These are phyloP conservation scores for Micrasema longulum DNA, from an alignment of 1,140 invertebrate species.

Conservation along the genomic window DNA sequence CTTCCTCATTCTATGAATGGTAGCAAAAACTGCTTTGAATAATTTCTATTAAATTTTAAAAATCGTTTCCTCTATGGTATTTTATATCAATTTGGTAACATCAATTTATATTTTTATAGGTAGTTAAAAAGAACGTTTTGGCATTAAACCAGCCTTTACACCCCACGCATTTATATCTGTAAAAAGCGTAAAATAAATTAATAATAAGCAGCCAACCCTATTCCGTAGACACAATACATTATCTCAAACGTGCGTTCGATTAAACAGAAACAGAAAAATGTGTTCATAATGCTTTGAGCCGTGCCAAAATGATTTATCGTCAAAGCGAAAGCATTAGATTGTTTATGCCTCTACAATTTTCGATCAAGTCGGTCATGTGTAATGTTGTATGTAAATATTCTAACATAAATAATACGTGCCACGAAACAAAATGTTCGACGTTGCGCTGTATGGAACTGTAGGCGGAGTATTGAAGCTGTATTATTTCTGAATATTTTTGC, in stretches of 20 bases:
- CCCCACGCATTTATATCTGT: too few relatives aligned
- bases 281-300: constrained; percentile 13
- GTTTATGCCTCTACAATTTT: constrained; percentile 8
- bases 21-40: too few relatives aligned
- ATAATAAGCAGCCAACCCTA: too few relatives aligned
- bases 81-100: neutral
- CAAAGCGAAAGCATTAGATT: constrained; percentile 10
- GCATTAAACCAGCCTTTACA: too few relatives aligned
- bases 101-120: too few relatives aligned
- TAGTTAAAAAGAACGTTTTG: neutral
- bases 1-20: too few relatives aligned
- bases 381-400: constrained; percentile 18
- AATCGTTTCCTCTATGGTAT: too few relatives aligned
- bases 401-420: neutral
- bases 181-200: too few relatives aligned
- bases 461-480: too few relatives aligned
- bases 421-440: neutral
- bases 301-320: constrained; percentile 26
- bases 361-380: constrained; percentile 11
- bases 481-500: too few relatives aligned
- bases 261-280: constrained; percentile 6
- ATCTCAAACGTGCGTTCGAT: constrained; percentile 4
- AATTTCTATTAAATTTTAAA: too few relatives aligned
- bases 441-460: neutral
- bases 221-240: too few relatives aligned